A percentile compares a stretch with the other conserved stretches of the same genome.
Conservation (phyloP, 2,888 invertebrate genomes). For the Tetragonisca angustula region DNA sequence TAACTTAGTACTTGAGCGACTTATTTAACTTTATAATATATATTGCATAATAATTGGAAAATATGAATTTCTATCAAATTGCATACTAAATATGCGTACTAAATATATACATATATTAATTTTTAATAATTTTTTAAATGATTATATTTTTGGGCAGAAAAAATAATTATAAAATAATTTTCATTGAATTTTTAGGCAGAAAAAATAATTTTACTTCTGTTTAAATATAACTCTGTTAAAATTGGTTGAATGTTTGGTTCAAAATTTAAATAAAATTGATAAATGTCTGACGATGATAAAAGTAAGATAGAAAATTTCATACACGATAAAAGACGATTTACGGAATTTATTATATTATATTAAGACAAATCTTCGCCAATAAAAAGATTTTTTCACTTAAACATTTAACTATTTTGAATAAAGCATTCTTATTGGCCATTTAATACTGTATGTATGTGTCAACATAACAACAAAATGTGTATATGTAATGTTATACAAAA, state of each 20-base stretch:
- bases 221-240: background rate
- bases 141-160: background rate
- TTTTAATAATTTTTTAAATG: background rate
- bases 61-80: background rate
- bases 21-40: background rate
- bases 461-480: background rate
- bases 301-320: background rate
- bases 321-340: background rate
- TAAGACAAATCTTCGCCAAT: background rate
- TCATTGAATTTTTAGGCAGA: background rate
- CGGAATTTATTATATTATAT: slow-evolving; percentile 2
- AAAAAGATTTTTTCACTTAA: background rate
- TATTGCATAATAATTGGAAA: background rate
- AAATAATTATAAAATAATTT: background rate
- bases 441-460: background rate
- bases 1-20: background rate
- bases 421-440: slow-evolving; percentile 2
- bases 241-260: background rate
- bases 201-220: background rate
- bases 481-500: background rate
- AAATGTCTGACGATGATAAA: background rate
- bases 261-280: background rate
- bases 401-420: background rate
- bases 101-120: background rate
- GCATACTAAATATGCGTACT: background rate